These are phyloP conservation scores for Tetragnatha montana DNA, from an alignment of 2,888 invertebrate genomes.

Conservation along the genomic window DNA sequence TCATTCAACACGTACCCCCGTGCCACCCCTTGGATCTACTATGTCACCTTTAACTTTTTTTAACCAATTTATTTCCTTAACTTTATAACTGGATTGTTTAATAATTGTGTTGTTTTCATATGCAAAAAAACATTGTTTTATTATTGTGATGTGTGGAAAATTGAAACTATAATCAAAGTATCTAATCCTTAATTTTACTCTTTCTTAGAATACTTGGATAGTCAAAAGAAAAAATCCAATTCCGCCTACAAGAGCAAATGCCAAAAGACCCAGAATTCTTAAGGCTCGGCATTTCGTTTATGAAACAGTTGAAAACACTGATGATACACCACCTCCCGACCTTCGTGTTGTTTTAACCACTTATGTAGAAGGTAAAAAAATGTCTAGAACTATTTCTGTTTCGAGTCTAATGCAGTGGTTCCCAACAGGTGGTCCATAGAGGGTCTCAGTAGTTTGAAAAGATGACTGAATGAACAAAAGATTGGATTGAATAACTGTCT, in stretches of 20 bases:
- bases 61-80: neutral
- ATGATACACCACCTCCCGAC: constrained; percentile 78
- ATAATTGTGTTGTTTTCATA: neutral
- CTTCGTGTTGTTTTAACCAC: constrained; percentile 83
- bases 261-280: constrained; percentile 79
- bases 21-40: too few species aligned
- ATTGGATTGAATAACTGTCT: too few species aligned
- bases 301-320: constrained; percentile 83
- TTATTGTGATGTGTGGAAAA: neutral
- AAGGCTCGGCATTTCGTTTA: constrained; percentile 83
- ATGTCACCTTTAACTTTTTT: too few species aligned
- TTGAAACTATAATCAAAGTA: neutral
- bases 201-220: constrained; percentile 84
- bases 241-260: constrained; percentile 80
- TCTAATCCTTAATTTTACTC: neutral
- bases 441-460: too few species aligned
- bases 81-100: neutral
- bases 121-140: too few species aligned
- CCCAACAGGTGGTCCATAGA: too few species aligned
- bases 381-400: too few species aligned
- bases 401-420: too few species aligned
- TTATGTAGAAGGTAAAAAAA: constrained; percentile 81
- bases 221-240: constrained; percentile 82
- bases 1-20: too few species aligned
- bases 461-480: too few species aligned